Evolutionary conservation across 2,888 invertebrate genomes (phyloP), one percentile per base, ranked within the genome.

Genomic region (Leucophenga maculata): DNA sequence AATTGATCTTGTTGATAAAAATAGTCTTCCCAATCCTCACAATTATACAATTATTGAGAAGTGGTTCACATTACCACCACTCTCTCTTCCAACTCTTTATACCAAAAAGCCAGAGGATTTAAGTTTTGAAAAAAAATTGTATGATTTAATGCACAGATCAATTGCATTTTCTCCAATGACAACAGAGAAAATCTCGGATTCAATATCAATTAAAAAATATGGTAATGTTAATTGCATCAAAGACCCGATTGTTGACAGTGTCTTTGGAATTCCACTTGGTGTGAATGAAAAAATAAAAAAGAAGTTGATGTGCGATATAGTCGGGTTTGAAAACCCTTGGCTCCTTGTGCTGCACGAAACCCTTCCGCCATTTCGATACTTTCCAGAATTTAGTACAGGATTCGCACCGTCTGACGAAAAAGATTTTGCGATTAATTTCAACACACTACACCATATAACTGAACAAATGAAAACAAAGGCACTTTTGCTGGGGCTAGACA

Each of bases 381-480:
- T 78, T 71, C 64, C 80, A 0, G 77, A 80, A 22, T 80, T 78
- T 77, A 74, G 73, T 55, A 74, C 77, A 11, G 79, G 79, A n/a
- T 82, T 82, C n/a, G 14, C 76, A 1, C 73, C 78, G 11, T 72
- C 72, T 0, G 82, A 80, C 39, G 78, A 75, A n/a, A 74, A 72
- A 67, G 82, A 80, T n/a, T 6, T 76, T 32, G 82, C 78, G 22
- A 80, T 73, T 0, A 82, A 78, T 20, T 72, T 76, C 2, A 6
- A 82, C n/a, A 59, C 72, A 0, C 44, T 80, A 72, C 74, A 76
- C 0, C 65, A 80, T 14, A 70, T 80, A 6, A 80, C 78, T 6
- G 77, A 78, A 4, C 44, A 18, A 1, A 77, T 77, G 78, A 74
- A 78, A 0, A 11, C 80, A 6, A 75, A 77, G 59, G 70, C 82